Percentiles rank a stretch among this genome's conserved stretches.
phyloP scores from a whole-genome alignment of 2,888 invertebrate species.

The Chaetogeoica ovagalla region DNA sequence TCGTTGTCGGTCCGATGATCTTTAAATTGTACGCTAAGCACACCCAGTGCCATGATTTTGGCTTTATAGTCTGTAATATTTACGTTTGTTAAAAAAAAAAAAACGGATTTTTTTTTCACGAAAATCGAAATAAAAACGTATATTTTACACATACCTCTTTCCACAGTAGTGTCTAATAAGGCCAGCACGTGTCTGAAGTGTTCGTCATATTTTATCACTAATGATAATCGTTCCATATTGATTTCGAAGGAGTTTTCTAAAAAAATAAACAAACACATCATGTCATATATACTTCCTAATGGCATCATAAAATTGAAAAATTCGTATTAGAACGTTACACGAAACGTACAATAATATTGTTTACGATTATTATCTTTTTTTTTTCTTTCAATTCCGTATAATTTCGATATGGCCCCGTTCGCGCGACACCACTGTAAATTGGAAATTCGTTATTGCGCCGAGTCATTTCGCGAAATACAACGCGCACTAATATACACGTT shows the following conservation, averaged over 20 bases:
- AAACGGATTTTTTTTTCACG: neutral
- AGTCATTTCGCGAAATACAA: no score
- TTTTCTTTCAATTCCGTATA: no score
- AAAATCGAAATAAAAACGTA: neutral
- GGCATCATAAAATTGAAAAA: no score
- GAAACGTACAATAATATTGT: no score
- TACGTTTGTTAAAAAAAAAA: neutral
- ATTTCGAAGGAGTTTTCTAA: neutral
- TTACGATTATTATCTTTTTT: no score
- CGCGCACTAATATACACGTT: no score
- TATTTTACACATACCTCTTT: conserved; percentile 37
- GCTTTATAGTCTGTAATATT: conserved; percentile 41
- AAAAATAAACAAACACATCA: no score
- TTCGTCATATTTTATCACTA: conserved; percentile 34
- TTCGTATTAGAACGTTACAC: no score
- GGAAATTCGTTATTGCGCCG: no score
- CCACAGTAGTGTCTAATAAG: conserved; percentile 42
- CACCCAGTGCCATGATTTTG: conserved; percentile 29
- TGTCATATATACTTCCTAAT: no score
- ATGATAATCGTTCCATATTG: conserved; percentile 29
- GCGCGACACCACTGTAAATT: no score
- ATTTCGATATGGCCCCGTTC: no score
- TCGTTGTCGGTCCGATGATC: conserved; percentile 37
- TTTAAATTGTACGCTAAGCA: conserved; percentile 27
- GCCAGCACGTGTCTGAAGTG: conserved; percentile 33